Base-by-base conservation (phyloP, 2,888 invertebrate species). In the Diplolepis rosae region DNA sequence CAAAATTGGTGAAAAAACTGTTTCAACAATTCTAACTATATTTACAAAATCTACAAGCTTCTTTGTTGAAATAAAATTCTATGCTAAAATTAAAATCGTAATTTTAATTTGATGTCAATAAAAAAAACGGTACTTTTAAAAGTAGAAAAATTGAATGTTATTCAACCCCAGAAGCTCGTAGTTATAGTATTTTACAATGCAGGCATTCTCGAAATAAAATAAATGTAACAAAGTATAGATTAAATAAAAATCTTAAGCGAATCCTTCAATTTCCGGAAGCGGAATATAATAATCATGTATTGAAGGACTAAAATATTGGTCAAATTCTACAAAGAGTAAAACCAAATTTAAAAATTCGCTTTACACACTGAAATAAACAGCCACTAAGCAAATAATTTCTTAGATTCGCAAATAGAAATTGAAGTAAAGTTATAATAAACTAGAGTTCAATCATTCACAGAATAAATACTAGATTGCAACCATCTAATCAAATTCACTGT, bases 391-490 rank as follows among this genome's bases (percentile, higher is more conserved):
- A 56, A 35, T 35, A 5, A 24, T 35, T 39, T 56, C 13, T 18
- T 56, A 56, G n/a, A 52, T 52, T 11, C 13, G 56, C 5, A 56
- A 56, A 35, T 56, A 18, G n/a, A 35, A 61, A 24, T 22, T n/a
- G n/a, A 39, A 39, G 24, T 61, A 35, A 22, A 39, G 39, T 61
- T 61, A 61, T 45, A n/a, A 35, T 61, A 35, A 56, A 32, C 32
- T 54, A 56, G 22, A 35, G 13, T 35, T 61, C 24, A 22, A 61
- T 39, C 61, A 39, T 61, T 24, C 24, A 61, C 39, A 61, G 24
- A 61, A 61, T 61, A 61, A 61, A 39, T 61, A 35, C 18, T 45
- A 45, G 45, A 45, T 15, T 61, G 61, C 24, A 61, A 27, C 24
- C 24, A 61, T n/a, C 9, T n/a, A 28, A 24, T 51, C 24, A 51